A percentile compares a stretch with the other conserved stretches of the same genome.
phyloP scores from a whole-genome alignment of 1,140 invertebrate species.

The Bicyclus anynana region DNA sequence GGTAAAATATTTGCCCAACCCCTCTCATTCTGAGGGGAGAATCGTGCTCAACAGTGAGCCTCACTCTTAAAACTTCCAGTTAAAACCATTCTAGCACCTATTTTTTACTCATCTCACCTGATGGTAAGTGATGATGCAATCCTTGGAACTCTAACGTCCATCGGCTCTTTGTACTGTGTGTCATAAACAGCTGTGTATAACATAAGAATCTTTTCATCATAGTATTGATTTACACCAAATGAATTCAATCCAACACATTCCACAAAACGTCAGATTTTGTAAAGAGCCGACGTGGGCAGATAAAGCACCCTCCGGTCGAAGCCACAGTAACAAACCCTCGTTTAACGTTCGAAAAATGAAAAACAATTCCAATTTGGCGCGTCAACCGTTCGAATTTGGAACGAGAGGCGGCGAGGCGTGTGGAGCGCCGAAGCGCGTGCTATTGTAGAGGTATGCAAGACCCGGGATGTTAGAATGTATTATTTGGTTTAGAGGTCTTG shows the following conservation, averaged over 20 bases:
- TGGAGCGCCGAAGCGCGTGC: conserved; percentile 34
- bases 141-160: no score
- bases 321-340: conserved; percentile 48
- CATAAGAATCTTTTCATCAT: no score
- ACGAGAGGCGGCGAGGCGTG: conserved; percentile 51
- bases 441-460: conserved; percentile 24
- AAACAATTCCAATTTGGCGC: conserved; percentile 64
- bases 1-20: no score
- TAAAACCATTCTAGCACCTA: no score
- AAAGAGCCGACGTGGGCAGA: conserved; percentile 3
- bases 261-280: background rate
- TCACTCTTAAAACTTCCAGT: no score
- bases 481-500: background rate
- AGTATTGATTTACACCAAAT: no score
- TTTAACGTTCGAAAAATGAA: conserved; percentile 63
- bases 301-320: conserved; percentile 34
- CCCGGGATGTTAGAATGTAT: background rate
- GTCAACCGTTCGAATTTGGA: conserved; percentile 66
- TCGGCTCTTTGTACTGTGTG: no score
- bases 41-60: no score
- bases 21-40: no score
- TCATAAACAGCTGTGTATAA: no score
- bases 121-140: no score
- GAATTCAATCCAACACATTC: background rate
- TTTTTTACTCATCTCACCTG: no score